Evolutionary conservation across 2,797 vertebrate genomes (phyloP).

Genomic region (Cirrhinus molitorella): DNA sequence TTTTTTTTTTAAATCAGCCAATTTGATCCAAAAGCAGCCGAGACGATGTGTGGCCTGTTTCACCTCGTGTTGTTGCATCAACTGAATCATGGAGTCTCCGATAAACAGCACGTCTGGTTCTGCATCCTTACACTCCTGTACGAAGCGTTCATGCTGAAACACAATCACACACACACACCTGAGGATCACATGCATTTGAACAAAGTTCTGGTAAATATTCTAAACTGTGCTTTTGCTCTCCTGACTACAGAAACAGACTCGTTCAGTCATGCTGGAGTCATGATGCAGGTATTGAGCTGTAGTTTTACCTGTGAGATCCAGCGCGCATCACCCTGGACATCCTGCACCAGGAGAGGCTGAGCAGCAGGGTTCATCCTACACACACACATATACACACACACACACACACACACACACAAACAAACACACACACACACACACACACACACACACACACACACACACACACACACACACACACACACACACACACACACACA

Average conservation of each 20-base stretch:
- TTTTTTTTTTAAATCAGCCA: no score
- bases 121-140: neutral
- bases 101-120: conserved; percentile 68
- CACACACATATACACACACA: neutral
- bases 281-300: no score
- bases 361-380: neutral
- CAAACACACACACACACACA: no score
- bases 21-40: no score
- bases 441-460: no score
- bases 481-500: no score
- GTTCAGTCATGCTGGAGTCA: no score
- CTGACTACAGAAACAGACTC: no score
- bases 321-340: conserved; percentile 89
- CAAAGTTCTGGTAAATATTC: neutral
- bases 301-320: conserved; percentile 84
- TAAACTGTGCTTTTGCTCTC: no score
- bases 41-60: neutral
- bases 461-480: no score
- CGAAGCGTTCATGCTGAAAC: neutral
- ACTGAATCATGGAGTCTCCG: neutral
- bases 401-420: no score
- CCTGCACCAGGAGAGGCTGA: conserved; percentile 73
- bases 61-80: neutral
- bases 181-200: neutral
- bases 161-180: neutral